Evolutionary conservation across 2,888 invertebrate species (phyloP).

Genomic region (Luffia ferchaultella): DNA sequence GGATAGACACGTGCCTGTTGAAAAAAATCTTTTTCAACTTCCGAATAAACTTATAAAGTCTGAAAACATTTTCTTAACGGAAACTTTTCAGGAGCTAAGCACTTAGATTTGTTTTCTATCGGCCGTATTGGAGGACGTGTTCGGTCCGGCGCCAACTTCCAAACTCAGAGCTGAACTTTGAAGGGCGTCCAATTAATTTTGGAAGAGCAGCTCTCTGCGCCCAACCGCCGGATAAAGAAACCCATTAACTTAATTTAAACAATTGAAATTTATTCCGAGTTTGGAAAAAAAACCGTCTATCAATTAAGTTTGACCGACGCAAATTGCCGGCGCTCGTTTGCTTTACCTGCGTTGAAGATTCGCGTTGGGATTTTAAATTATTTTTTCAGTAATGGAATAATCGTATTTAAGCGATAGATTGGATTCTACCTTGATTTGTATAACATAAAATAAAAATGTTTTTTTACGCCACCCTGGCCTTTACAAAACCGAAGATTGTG

Average conservation of each 20-base stretch:
- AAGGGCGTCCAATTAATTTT: background rate
- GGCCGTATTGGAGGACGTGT: background rate
- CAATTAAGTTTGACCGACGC: constrained; percentile 7
- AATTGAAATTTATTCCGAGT: background rate
- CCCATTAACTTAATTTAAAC: background rate
- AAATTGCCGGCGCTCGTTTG: constrained; percentile 2
- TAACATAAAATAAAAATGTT: too few relatives aligned
- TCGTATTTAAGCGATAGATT: too few relatives aligned
- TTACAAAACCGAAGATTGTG: too few relatives aligned
- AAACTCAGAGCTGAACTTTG: background rate
- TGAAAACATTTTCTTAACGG: background rate
- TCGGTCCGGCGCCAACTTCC: background rate
- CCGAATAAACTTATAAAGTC: too few relatives aligned
- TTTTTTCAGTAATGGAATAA: too few relatives aligned
- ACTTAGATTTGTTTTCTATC: background rate
- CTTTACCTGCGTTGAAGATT: constrained; percentile 1
- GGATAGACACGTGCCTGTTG: too few relatives aligned
- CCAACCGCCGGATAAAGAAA: background rate
- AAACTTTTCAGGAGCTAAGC: background rate
- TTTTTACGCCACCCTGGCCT: too few relatives aligned
- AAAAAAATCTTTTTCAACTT: too few relatives aligned
- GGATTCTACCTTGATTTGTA: too few relatives aligned
- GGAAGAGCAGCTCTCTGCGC: background rate
- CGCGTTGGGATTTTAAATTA: background rate
- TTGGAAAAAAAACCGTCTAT: constrained; percentile 2